Evolutionary conservation across 2,113 vertebrate species (phyloP).

Genomic region (Microtus oregoni): DNA sequence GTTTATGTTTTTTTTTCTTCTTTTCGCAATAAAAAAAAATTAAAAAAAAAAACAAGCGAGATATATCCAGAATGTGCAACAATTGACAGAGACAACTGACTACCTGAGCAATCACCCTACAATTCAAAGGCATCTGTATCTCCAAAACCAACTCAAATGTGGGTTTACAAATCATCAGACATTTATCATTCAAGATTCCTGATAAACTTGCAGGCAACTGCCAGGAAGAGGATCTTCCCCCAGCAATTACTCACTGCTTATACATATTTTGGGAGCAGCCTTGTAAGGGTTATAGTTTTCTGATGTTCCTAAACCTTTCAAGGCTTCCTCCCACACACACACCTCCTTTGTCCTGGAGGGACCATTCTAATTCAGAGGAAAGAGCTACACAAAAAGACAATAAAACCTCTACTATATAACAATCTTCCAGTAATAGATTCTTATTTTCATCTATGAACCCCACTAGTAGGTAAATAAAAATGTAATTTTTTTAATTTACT

Average conservation of each 20-base stretch:
- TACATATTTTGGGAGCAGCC: neutral
- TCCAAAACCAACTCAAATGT: neutral
- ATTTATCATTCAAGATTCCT: neutral
- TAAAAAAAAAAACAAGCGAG: too few species aligned
- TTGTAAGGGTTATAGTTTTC: neutral
- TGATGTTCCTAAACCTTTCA: neutral
- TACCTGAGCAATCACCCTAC: too few species aligned
- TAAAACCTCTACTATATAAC: neutral
- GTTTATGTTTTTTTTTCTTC: too few species aligned
- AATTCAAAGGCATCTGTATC: neutral
- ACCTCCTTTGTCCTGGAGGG: neutral
- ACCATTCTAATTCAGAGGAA: neutral
- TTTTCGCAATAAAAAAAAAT: too few species aligned
- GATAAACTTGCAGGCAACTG: neutral
- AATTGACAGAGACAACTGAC: too few species aligned
- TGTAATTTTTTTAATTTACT: neutral
- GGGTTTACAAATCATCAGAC: neutral
- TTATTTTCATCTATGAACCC: neutral
- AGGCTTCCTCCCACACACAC: neutral
- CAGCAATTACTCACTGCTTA: neutral
- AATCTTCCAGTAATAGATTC: neutral
- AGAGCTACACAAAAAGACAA: neutral
- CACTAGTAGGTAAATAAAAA: neutral
- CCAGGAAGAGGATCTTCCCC: neutral
- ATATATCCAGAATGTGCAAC: too few species aligned